Base-by-base conservation (phyloP, 2,113 vertebrate genomes). In the Myotis yumanensis region DNA sequence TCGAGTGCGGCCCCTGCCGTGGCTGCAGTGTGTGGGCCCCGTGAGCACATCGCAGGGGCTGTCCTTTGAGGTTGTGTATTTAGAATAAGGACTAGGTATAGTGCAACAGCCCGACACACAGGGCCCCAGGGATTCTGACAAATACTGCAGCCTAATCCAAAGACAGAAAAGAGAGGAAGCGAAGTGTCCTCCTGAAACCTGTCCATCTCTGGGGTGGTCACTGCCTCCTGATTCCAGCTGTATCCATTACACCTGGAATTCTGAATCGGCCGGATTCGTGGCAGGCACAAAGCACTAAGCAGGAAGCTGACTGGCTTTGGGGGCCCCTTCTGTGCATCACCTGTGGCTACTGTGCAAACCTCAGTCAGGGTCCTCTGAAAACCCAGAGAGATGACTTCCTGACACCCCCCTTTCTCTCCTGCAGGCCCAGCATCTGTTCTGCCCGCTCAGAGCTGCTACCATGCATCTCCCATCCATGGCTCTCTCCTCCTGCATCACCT, bases 381-480 rank as follows among this genome's bases (percentile, higher is more conserved):
- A 3, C 43, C 51, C 16, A n/a, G 32, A 80, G 51, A 80, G 71
- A 71, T 12, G 4, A 72, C 17, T 46, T 72, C 32, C 77, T 0
- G 25, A 30, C 30, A 3, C 35, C 14, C 10, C 22, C 30, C 28
- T 11, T 71, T 15, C 68, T 91, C 28, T 40, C 54, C 54, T 1
- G 17, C 51, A 32, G 48, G 14, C 12, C 12, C 76, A 48, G 90
- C 9, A 46, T 43, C 25, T 52, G 23, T 54, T 66, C 48, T 2
- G 1, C 22, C 5, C 4, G 51, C 51, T 48, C 84, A 11, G 4
- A 5, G 32, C 20, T 37, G 64, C 22, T 2, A 1, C 57, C n/a
- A 4, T 8, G 0, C 0, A 1, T 12, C 4, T 35, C 37, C 72
- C 72, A 30, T 10, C 16, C 46, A 35, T 0, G 15, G 35, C 35